A percentile compares a stretch with the other conserved stretches of the same genome.
These are phyloP conservation scores for Sitta carolinensis DNA, from an alignment of 2,797 vertebrate genomes.

Conservation along the genomic window DNA sequence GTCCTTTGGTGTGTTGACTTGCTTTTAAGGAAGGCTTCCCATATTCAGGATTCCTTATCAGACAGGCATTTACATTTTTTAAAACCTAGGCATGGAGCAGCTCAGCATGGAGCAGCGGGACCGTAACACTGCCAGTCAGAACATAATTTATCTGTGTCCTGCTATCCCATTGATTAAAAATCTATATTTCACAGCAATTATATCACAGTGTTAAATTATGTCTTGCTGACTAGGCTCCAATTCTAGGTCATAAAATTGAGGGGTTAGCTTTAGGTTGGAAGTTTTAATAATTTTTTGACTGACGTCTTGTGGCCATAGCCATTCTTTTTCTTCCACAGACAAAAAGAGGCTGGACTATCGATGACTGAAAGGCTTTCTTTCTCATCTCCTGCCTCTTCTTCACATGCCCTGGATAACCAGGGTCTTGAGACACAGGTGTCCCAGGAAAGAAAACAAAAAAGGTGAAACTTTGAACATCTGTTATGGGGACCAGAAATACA, in stretches of 20 bases:
- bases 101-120: not conserved
- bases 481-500: not conserved
- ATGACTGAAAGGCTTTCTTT: not conserved
- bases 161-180: slow-evolving; percentile 39
- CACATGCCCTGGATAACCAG: not conserved
- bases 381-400: not conserved
- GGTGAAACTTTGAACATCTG: not conserved
- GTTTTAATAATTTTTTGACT: slow-evolving; percentile 13
- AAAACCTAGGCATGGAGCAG: not conserved
- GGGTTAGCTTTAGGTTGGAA: not conserved
- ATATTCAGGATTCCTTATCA: not conserved
- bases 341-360: not conserved
- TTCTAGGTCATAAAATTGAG: not conserved
- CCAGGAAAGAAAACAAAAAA: not conserved
- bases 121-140: slow-evolving; percentile 4
- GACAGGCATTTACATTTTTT: not conserved
- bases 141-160: not conserved
- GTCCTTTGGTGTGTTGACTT: not conserved
- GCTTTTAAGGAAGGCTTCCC: not conserved
- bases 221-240: slow-evolving; percentile 38
- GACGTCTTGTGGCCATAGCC: not conserved
- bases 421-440: not conserved
- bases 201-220: slow-evolving; percentile 23
- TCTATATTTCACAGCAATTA: slow-evolving; percentile 25
- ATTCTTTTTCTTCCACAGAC: not conserved